These are phyloP conservation scores for Phaenicophaeus curvirostris DNA, from an alignment of 2,797 vertebrate genomes.

Conservation along the genomic window DNA sequence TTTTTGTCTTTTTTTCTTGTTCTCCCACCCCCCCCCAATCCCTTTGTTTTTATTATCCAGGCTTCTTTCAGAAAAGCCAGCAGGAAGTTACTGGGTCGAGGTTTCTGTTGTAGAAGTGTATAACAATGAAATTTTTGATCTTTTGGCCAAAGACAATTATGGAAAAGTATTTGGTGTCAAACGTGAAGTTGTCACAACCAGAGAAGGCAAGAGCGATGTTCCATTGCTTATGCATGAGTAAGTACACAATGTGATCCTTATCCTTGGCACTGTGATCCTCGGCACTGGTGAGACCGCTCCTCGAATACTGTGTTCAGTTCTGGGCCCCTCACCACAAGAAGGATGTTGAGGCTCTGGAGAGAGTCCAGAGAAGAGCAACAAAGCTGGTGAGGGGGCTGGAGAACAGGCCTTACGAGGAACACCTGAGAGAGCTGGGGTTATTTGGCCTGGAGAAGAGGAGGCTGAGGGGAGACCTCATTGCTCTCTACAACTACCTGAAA, in stretches of 20 bases:
- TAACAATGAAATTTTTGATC: constrained; percentile 88
- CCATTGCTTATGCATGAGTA: constrained; percentile 76
- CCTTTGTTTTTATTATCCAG: constrained; percentile 62
- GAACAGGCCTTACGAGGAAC: no score
- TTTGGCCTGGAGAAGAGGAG: no score
- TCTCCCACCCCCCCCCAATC: not conserved
- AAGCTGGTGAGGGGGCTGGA: no score
- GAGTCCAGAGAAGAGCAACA: no score
- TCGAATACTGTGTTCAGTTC: no score
- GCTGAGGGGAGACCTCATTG: no score
- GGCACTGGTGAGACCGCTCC: no score
- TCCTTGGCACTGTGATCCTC: no score
- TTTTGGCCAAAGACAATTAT: constrained; percentile 80
- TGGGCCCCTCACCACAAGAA: no score
- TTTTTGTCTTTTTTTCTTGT: not conserved
- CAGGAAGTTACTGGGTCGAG: constrained; percentile 76
- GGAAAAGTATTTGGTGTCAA: constrained; percentile 64
- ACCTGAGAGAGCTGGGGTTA: no score
- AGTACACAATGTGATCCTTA: constrained; percentile 52
- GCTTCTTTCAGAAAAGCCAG: constrained; percentile 83
- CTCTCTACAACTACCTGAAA: no score
- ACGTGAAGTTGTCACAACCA: constrained; percentile 79
- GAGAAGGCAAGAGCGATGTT: constrained; percentile 78
- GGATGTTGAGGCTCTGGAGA: no score
- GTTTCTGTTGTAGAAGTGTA: constrained; percentile 88